Evolutionary conservation across 2,113 vertebrate genomes (phyloP).

Genomic region (Scophthalmus maximus): DNA sequence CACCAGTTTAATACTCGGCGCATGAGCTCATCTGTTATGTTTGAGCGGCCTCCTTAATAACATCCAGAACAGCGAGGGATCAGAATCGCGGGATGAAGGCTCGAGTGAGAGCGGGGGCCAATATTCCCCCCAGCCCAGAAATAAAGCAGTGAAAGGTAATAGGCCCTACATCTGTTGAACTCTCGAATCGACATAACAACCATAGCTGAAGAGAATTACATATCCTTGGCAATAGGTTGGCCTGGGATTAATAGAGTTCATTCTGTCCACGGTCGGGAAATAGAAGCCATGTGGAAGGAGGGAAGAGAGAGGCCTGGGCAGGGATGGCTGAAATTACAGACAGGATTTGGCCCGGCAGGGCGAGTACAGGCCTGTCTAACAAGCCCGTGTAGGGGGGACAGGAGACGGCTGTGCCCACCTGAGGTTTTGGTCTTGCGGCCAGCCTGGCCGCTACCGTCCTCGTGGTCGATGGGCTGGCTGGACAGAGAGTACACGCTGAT

Average conservation of each 20-base stretch:
- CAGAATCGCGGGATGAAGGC: conserved; percentile 41
- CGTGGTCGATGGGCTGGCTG: conserved; percentile 86
- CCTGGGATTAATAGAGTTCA: conserved; percentile 62
- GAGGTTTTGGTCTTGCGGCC: conserved; percentile 82
- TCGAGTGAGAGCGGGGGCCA: conserved; percentile 32
- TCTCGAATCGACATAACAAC: conserved; percentile 66
- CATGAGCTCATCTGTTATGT: conserved; percentile 79
- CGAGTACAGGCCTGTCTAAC: conserved; percentile 24
- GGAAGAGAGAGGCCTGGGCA: conserved; percentile 38
- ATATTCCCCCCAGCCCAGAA: conserved; percentile 55
- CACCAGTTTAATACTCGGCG: conserved; percentile 67
- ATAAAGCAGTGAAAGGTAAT: conserved; percentile 71
- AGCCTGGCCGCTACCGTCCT: conserved; percentile 77
- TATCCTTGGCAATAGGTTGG: conserved; percentile 50
- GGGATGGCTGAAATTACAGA: conserved; percentile 57
- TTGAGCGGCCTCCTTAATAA: conserved; percentile 70
- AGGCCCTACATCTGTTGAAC: conserved; percentile 66
- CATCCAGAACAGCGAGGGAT: conserved; percentile 70
- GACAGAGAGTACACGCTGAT: conserved; percentile 86
- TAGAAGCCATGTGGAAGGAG: conserved; percentile 56
- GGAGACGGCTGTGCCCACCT: conserved; percentile 69
- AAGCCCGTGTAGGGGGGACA: conserved; percentile 4
- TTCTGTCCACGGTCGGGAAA: conserved; percentile 60
- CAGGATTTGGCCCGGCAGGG: conserved; percentile 28
- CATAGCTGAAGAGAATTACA: conserved; percentile 69